Evolutionary conservation across 2,888 invertebrate genomes (phyloP).

Genomic region (Rhagonycha fulva): DNA sequence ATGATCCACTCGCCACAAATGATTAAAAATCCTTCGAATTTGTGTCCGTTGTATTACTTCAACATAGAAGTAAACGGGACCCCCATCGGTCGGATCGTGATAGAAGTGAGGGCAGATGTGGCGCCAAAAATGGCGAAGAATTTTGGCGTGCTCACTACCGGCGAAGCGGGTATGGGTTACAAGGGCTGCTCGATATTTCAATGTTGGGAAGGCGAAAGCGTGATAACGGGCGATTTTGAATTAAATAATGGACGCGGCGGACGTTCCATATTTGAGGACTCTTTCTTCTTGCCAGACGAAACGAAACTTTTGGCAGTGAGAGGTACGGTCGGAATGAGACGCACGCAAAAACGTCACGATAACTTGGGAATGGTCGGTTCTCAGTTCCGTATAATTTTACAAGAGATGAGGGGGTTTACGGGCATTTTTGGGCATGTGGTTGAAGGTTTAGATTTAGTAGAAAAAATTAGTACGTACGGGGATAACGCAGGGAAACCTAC

Average conservation of each 20-base stretch:
- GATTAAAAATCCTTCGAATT: slow-evolving; percentile 60
- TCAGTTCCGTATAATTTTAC: slow-evolving; percentile 79
- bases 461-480: slow-evolving; percentile 76
- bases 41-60: slow-evolving; percentile 75
- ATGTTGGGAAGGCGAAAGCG: slow-evolving; percentile 82
- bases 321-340: slow-evolving; percentile 80
- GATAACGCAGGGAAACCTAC: slow-evolving; percentile 80
- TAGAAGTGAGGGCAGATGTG: slow-evolving; percentile 76
- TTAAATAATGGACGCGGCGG: slow-evolving; percentile 81
- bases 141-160: slow-evolving; percentile 72
- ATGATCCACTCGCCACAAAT: slow-evolving; percentile 60
- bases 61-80: slow-evolving; percentile 75
- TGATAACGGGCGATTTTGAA: slow-evolving; percentile 82
- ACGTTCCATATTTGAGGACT: slow-evolving; percentile 75
- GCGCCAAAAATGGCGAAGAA: slow-evolving; percentile 84
- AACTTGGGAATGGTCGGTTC: slow-evolving; percentile 82
- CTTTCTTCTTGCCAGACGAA: slow-evolving; percentile 80
- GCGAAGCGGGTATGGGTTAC: slow-evolving; percentile 76
- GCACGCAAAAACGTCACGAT: slow-evolving; percentile 80
- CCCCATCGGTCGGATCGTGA: slow-evolving; percentile 72
- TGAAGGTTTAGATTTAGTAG: slow-evolving; percentile 78
- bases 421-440: slow-evolving; percentile 82
- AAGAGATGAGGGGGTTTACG: slow-evolving; percentile 82
- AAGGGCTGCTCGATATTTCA: slow-evolving; percentile 81
- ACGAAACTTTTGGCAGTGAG: slow-evolving; percentile 75